phyloP scores from a whole-genome alignment of 2,113 vertebrate genomes.

The Oreochromis niloticus region DNA sequence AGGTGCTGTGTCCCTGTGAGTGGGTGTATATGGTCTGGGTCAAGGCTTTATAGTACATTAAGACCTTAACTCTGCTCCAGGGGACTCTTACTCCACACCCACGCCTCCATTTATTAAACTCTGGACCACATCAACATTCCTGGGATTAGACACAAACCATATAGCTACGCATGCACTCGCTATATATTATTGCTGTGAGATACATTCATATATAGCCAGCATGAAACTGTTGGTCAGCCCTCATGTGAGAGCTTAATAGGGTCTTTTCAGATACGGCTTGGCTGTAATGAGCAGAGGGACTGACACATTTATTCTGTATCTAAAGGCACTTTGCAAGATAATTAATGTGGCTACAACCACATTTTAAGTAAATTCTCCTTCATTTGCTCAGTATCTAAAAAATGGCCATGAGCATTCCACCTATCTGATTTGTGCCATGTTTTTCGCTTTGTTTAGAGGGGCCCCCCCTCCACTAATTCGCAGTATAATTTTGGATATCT shows the following conservation, averaged over 20 bases:
- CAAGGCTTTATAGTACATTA: conserved; percentile 40
- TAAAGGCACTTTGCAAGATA: not conserved
- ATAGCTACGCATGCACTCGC: not conserved
- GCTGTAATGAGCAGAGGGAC: not conserved
- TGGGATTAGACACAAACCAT: conserved; percentile 23
- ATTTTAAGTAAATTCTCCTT: not conserved
- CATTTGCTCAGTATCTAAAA: not conserved
- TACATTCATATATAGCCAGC: not conserved
- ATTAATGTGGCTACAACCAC: not conserved
- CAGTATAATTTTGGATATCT: not conserved
- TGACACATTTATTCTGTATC: not conserved
- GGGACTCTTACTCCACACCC: conserved; percentile 49
- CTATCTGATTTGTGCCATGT: not conserved
- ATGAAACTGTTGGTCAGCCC: not conserved
- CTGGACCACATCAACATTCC: conserved; percentile 49
- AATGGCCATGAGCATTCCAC: not conserved
- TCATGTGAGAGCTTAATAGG: not conserved
- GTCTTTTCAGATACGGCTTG: not conserved
- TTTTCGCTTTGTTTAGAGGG: not conserved
- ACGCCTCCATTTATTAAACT: conserved; percentile 35
- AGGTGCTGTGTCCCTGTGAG: conserved; percentile 23
- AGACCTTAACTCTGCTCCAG: conserved; percentile 41
- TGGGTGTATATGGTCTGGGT: conserved; percentile 48
- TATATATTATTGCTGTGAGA: not conserved
- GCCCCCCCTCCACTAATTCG: not conserved